Evolutionary conservation across 2,113 vertebrate species (phyloP), one percentile per base, ranked within the genome.

Genomic region (Polyodon spathula): DNA sequence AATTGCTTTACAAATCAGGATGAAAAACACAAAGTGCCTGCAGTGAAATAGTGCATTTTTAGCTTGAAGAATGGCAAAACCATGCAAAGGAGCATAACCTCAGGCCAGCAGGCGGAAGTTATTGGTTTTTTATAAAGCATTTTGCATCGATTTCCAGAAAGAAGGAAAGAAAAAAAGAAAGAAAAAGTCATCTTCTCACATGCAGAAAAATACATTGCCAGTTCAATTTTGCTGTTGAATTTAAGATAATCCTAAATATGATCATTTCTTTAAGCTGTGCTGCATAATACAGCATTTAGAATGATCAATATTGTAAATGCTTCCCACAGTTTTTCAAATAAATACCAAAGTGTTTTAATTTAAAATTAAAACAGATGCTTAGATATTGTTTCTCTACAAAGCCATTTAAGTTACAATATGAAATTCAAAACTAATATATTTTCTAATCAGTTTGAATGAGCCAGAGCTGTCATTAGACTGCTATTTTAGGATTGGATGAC

Each of bases 51-150:
- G 85, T 87, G 86, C 87, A 89, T 87, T 85, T 89, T 85, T 89
- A 87, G 86, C 86, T 89, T 85, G 86, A 85, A 89, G 86, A 86
- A 89, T 86, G 82, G 86, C 86, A 89, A 87, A 83, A 86, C 84
- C 85, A 86, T 86, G 86, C 86, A 85, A 87, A 84, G 87, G 87
- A 87, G 83, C 79, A 86, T 80, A 74, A 80, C 85, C 86, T 68
- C 77, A 8, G 87, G 86, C 85, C 46, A 84, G 80, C 80, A 84
- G 80, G 77, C 83, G 87, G 84, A 87, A 85, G 84, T 82, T 86
- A 88, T 87, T 88, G 87, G 83, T 87, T 88, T 86, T 86, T 86
- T 86, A 85, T 87, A 87, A 88, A 87, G 81, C 85, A 83, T 87
- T 88, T 89, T 87, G 85, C 85, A 89, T 89, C 84, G 87, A 88